Evolutionary conservation across 2,113 vertebrate genomes (phyloP), one percentile per base, ranked within the genome.

Genomic region (Regulus satrapa): DNA sequence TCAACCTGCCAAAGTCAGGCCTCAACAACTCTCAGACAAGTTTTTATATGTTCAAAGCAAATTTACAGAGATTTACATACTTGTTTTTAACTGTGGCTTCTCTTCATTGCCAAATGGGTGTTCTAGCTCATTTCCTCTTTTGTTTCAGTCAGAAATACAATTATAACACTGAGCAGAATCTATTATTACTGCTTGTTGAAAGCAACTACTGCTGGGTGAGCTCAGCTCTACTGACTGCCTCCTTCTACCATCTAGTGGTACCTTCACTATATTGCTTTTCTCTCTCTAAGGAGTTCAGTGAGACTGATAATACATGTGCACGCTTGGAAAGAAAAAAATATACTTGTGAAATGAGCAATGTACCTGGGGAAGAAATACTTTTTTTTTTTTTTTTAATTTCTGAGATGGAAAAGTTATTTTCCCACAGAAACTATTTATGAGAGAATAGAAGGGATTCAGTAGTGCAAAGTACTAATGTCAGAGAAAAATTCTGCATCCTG

Each of bases 191-290:
- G 19, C 14, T 29, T 63, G n/a, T 61, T 45, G 66, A 92, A 76
- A 83, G 48, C 48, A 79, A 3, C 64, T 58, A 4, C 12, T 71
- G 73, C 59, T 20, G 23, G 34, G 36, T 15, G 10, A 38, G 32
- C 72, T 46, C 51, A 29, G 31, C 32, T 61, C 73, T 5, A 34
- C 92, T 88, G 28, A 7, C 72, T 97, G 97, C 85, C 94, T 92
- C 95, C 74, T 97, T 51, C 91, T 80, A 85, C 97, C 97, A 97
- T 91, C 98, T 98, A 97, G 97, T 90, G 98, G 96, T 36, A 4
- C 11, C 8, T 36, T 52, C 13, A 5, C 18, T 28, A 29, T 14
- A 81, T 58, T 89, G 76, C 82, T 68, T 20, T 41, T 20, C 38
- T 32, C 9, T 43, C 5, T 32, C 25, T 14, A 16, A 32, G 45